Conservation (phyloP, 2,888 invertebrate species). For the Nebria brevicollis region DNA sequence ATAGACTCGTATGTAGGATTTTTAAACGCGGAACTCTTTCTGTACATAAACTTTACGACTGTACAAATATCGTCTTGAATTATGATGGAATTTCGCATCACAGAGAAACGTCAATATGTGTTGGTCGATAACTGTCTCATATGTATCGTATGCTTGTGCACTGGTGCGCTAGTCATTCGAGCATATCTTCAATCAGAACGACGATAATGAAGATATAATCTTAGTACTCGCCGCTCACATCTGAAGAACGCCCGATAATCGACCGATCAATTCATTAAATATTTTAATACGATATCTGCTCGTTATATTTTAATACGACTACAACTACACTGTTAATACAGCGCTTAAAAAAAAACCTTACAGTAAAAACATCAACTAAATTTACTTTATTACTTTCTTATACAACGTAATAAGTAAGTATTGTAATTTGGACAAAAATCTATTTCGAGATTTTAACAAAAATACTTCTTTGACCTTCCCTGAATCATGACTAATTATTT, state of each 20-base stretch:
- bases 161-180: conserved; percentile 8
- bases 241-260: conserved; percentile 32
- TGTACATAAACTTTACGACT: background rate
- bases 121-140: conserved; percentile 5
- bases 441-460: too few species aligned
- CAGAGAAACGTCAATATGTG: background rate
- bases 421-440: too few species aligned
- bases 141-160: background rate
- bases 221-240: conserved; percentile 15
- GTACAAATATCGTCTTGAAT: conserved; percentile 13
- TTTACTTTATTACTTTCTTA: too few species aligned
- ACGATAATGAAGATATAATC: conserved; percentile 47
- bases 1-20: background rate
- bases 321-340: conserved; percentile 34
- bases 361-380: too few species aligned
- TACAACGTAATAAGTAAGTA: too few species aligned
- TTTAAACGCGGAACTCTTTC: background rate
- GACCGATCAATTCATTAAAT: conserved; percentile 37
- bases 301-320: conserved; percentile 16
- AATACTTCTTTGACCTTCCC: too few species aligned
- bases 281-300: conserved; percentile 38
- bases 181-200: conserved; percentile 45
- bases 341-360: background rate
- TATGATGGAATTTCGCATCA: background rate
- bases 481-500: too few species aligned